A percentile compares a stretch with the other conserved stretches of the same genome.
These are phyloP conservation scores for Dallia pectoralis DNA, from an alignment of 2,797 vertebrate genomes.

Conservation along the genomic window DNA sequence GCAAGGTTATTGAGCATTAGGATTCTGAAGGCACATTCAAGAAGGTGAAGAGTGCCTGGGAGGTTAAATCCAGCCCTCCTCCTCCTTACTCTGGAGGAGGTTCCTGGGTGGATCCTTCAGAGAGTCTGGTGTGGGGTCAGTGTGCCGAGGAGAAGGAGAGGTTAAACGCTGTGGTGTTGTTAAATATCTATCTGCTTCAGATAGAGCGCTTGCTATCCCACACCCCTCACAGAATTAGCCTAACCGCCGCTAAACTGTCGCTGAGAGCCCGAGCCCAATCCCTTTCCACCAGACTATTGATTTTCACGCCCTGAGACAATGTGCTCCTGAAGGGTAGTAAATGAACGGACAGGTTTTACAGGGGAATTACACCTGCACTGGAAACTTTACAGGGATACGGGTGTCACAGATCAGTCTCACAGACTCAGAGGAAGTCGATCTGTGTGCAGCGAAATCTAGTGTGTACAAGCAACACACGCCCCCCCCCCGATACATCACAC, in stretches of 20 bases:
- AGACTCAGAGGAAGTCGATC: conserved; percentile 41
- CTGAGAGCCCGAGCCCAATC: conserved; percentile 61
- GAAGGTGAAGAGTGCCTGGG: conserved; percentile 46
- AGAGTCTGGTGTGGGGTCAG: conserved; percentile 32
- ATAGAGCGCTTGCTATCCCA: conserved; percentile 69
- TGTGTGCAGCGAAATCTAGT: conserved; percentile 32
- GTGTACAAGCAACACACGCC: conserved; percentile 36
- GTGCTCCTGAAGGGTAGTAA: conserved; percentile 86
- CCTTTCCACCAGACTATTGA: conserved; percentile 71
- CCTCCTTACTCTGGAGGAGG: conserved; percentile 38
- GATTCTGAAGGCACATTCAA: conserved; percentile 59
- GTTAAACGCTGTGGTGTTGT: conserved; percentile 74
- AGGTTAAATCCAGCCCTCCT: conserved; percentile 12
- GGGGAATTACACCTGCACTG: conserved; percentile 90
- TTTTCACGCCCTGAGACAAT: conserved; percentile 71
- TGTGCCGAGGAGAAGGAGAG: conserved; percentile 45
- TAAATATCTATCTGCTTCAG: conserved; percentile 77
- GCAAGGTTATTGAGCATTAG: conserved; percentile 72
- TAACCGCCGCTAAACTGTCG: conserved; percentile 66
- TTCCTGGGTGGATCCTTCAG: conserved; percentile 43
- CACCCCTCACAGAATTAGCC: conserved; percentile 77
- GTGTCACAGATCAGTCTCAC: conserved; percentile 69
- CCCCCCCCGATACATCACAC: conserved; percentile 23
- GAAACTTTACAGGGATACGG: conserved; percentile 90
- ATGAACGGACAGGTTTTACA: conserved; percentile 91